Percentiles rank a stretch among this genome's conserved stretches.
Evolutionary conservation across 2,113 vertebrate species (phyloP).

Genomic region (Jacana jacana): DNA sequence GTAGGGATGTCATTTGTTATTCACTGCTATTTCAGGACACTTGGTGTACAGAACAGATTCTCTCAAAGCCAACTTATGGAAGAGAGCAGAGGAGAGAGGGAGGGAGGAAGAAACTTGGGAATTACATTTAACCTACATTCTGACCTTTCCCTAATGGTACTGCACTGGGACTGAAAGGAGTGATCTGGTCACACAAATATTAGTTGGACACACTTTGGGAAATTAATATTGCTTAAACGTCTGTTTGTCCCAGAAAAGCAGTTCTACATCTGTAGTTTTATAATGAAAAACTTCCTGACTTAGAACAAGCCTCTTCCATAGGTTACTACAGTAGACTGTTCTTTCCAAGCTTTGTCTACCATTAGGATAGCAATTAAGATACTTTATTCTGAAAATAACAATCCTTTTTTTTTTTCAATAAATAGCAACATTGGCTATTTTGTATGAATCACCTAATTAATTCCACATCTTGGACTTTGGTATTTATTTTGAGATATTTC

Average conservation of each 20-base stretch:
- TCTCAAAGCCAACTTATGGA: background rate
- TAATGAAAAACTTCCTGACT: background rate
- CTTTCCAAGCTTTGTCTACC: background rate
- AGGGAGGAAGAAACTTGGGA: background rate
- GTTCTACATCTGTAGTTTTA: background rate
- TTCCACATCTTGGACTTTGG: conserved; percentile 34
- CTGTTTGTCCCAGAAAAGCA: background rate
- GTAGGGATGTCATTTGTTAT: background rate
- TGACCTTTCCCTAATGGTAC: background rate
- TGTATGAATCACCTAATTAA: conserved; percentile 50
- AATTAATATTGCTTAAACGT: background rate
- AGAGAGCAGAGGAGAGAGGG: background rate
- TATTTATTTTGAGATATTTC: conserved; percentile 41
- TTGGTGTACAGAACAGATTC: background rate
- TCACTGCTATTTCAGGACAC: background rate
- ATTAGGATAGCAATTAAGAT: background rate
- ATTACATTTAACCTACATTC: background rate
- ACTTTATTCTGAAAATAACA: background rate
- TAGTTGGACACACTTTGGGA: background rate
- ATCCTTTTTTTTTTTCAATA: background rate
- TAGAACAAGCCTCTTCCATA: background rate
- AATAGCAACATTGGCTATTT: background rate
- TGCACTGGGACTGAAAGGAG: background rate
- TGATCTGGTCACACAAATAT: background rate
- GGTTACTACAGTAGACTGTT: background rate